phyloP scores from a whole-genome alignment of 2,797 vertebrate species.

The Smutsia temminckii region DNA sequence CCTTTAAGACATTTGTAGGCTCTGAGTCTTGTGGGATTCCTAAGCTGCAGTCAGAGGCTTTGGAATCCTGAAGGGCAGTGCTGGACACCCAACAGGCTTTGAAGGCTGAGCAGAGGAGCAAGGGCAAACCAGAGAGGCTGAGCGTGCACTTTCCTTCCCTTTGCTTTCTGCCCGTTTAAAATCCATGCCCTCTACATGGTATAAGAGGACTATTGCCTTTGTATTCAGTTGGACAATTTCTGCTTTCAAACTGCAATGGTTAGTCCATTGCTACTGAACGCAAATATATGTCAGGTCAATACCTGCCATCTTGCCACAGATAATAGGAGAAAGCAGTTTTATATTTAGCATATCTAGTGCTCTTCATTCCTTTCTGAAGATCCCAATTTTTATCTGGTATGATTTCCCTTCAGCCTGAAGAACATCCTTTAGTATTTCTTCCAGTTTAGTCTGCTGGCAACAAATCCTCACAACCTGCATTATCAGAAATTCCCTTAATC shows the following conservation, averaged over 20 bases:
- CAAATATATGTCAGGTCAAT: background rate
- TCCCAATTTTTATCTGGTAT: background rate
- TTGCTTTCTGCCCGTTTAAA: background rate
- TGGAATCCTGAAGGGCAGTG: background rate
- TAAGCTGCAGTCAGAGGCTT: background rate
- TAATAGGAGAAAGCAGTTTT: background rate
- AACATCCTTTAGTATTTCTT: background rate
- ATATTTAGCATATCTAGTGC: background rate
- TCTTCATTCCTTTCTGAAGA: too few relatives aligned
- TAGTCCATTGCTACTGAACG: fast-evolving
- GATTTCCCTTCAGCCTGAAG: background rate
- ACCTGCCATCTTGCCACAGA: too few relatives aligned
- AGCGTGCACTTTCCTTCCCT: background rate
- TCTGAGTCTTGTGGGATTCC: background rate
- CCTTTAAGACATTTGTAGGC: fast-evolving
- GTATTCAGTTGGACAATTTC: background rate
- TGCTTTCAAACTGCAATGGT: background rate
- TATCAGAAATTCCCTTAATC: background rate
- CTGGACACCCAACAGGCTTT: background rate
- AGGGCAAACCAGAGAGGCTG: background rate
- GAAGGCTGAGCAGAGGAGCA: background rate
- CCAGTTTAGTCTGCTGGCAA: background rate
- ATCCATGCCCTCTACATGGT: background rate
- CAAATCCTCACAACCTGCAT: background rate
- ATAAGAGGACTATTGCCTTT: background rate